phyloP scores from a whole-genome alignment of 2,888 invertebrate genomes.

The Drosophila birchii region DNA sequence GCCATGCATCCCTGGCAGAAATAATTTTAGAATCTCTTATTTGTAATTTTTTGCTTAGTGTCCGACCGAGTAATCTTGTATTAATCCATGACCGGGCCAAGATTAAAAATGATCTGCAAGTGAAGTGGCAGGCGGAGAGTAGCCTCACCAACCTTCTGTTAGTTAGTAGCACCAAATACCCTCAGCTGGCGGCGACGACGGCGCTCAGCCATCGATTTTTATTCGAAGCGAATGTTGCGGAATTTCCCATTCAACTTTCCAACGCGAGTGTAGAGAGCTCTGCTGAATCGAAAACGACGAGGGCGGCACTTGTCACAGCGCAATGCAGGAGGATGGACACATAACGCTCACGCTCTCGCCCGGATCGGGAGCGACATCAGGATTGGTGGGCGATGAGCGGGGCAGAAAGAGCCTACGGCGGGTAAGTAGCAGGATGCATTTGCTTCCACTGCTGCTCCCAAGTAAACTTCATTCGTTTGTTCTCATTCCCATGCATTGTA shows the following conservation, averaged over 20 bases:
- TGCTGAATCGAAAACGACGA: slow-evolving; percentile 6
- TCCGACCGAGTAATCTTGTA: neutral
- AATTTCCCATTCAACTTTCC: slow-evolving; percentile 21
- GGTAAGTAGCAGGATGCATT: slow-evolving; percentile 58
- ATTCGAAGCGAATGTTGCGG: slow-evolving; percentile 34
- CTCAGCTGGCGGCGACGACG: slow-evolving; percentile 13
- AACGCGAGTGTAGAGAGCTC: slow-evolving; percentile 13
- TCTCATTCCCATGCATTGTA: neutral
- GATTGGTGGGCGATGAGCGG: slow-evolving; percentile 55
- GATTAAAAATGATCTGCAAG: slow-evolving; percentile 10
- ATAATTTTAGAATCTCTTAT: slow-evolving; percentile 30
- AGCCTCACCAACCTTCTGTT: slow-evolving; percentile 12
- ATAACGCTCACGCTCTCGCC: slow-evolving; percentile 79
- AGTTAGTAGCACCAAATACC: slow-evolving; percentile 32
- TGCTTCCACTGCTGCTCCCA: neutral
- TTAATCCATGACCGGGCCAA: neutral
- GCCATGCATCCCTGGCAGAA: slow-evolving; percentile 23
- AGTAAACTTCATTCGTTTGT: neutral
- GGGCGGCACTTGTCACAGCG: slow-evolving; percentile 18
- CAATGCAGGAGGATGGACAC: slow-evolving; percentile 81
- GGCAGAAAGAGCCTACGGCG: slow-evolving; percentile 82
- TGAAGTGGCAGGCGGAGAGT: slow-evolving; percentile 14
- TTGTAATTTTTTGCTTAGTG: slow-evolving; percentile 14
- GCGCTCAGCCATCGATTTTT: slow-evolving; percentile 48
- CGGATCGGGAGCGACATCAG: slow-evolving; percentile 32